phyloP scores from a whole-genome alignment of 2,797 vertebrate species.

The Gallinago nigripennis region DNA sequence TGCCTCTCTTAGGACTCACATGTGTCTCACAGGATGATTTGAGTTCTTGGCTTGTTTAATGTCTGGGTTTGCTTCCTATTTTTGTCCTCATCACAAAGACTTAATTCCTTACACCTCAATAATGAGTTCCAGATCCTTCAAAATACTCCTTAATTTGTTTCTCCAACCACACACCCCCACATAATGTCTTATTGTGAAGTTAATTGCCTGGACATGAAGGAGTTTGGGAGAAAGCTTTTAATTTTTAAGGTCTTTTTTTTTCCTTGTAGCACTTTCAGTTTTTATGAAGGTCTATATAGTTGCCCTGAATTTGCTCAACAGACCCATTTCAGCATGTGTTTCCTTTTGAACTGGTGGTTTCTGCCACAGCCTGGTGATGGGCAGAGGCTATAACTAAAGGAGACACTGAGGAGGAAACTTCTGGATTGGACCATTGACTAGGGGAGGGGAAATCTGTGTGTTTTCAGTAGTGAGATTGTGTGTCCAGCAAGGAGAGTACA shows the following conservation, averaged over 20 bases:
- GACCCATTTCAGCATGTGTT: background rate
- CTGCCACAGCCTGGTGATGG: background rate
- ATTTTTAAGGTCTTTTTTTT: background rate
- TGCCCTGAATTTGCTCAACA: background rate
- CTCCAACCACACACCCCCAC: background rate
- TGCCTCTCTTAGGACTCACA: background rate
- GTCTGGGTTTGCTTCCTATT: conserved; percentile 16
- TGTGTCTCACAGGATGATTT: background rate
- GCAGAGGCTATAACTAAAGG: background rate
- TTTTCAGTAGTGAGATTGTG: background rate
- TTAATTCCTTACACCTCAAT: conserved; percentile 13
- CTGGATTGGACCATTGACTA: background rate
- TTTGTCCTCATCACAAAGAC: conserved; percentile 20
- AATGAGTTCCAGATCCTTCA: conserved; percentile 53
- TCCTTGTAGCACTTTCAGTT: background rate
- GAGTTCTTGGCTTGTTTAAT: conserved; percentile 16
- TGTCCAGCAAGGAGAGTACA: background rate
- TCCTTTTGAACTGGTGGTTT: background rate
- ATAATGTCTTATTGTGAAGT: background rate
- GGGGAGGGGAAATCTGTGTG: background rate
- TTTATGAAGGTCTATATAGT: background rate
- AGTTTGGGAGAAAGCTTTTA: background rate
- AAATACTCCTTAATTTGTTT: conserved; percentile 6
- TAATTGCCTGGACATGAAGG: background rate
- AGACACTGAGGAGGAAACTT: background rate